Conservation (phyloP, 2,888 invertebrate genomes). For the Pasiphila rectangulata region DNA sequence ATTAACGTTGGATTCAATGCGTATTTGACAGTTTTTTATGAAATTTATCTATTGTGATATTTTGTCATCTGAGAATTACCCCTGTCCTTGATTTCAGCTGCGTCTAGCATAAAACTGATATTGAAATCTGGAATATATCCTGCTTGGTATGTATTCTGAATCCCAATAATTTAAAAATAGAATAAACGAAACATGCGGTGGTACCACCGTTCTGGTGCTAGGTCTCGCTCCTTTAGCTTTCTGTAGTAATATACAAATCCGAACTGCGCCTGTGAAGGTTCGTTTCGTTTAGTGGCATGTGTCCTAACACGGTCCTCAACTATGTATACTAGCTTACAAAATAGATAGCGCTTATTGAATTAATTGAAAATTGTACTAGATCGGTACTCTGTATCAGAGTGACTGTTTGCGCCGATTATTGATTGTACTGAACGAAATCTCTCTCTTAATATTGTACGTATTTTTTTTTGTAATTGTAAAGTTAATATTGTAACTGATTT, state of each 20-base stretch:
- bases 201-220: slow-evolving; percentile 31
- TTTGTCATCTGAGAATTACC: no score
- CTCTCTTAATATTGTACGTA: slow-evolving; percentile 52
- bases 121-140: no score
- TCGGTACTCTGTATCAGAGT: slow-evolving; percentile 76
- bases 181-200: background rate
- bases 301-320: slow-evolving; percentile 26
- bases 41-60: no score
- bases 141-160: no score
- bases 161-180: no score
- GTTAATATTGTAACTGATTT: slow-evolving; percentile 46
- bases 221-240: slow-evolving; percentile 18
- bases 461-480: slow-evolving; percentile 52
- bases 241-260: slow-evolving; percentile 10
- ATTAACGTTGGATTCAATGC: no score
- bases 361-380: slow-evolving; percentile 42
- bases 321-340: slow-evolving; percentile 53
- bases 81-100: no score
- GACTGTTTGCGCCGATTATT: slow-evolving; percentile 56
- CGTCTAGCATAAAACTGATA: no score
- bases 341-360: slow-evolving; percentile 73
- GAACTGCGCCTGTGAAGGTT: slow-evolving; percentile 12
- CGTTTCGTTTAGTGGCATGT: slow-evolving; percentile 15
- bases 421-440: slow-evolving; percentile 63
- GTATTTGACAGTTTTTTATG: no score